phyloP scores from a whole-genome alignment of 2,797 vertebrate genomes.

The Phrynocephalus forsythii region DNA sequence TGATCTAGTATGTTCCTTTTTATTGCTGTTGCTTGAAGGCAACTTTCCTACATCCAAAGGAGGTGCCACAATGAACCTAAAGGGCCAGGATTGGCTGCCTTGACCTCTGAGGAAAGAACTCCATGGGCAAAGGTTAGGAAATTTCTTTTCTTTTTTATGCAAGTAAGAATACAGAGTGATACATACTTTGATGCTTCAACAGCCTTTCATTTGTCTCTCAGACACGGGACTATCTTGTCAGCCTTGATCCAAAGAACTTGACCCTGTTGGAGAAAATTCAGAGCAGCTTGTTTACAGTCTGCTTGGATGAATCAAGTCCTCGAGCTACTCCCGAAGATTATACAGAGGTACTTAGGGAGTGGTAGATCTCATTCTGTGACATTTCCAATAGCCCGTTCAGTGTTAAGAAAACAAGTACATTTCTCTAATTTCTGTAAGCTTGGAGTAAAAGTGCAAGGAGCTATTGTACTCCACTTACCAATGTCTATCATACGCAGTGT shows the following conservation, averaged over 20 bases:
- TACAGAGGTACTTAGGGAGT: slow-evolving; percentile 80
- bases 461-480: background rate
- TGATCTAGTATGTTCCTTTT: background rate
- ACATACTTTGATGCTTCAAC: slow-evolving; percentile 38
- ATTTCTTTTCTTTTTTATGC: background rate
- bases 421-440: background rate
- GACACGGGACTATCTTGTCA: slow-evolving; percentile 90
- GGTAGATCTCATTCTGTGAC: background rate
- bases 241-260: slow-evolving; percentile 89
- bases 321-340: slow-evolving; percentile 87
- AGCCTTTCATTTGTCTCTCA: slow-evolving; percentile 67
- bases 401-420: slow-evolving; percentile 9
- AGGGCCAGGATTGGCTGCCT: slow-evolving; percentile 86
- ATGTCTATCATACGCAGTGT: background rate
- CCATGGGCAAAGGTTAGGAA: slow-evolving; percentile 89
- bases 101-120: slow-evolving; percentile 91
- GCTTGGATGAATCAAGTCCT: slow-evolving; percentile 87
- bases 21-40: slow-evolving; percentile 78
- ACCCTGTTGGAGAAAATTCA: slow-evolving; percentile 90
- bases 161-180: background rate
- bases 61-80: slow-evolving; percentile 83
- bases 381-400: background rate
- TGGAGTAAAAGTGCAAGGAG: background rate
- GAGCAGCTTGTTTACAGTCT: slow-evolving; percentile 85
- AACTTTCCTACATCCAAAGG: slow-evolving; percentile 85